Base-by-base conservation (phyloP, 2,797 vertebrate genomes). In the Arctocebus calabarensis region DNA sequence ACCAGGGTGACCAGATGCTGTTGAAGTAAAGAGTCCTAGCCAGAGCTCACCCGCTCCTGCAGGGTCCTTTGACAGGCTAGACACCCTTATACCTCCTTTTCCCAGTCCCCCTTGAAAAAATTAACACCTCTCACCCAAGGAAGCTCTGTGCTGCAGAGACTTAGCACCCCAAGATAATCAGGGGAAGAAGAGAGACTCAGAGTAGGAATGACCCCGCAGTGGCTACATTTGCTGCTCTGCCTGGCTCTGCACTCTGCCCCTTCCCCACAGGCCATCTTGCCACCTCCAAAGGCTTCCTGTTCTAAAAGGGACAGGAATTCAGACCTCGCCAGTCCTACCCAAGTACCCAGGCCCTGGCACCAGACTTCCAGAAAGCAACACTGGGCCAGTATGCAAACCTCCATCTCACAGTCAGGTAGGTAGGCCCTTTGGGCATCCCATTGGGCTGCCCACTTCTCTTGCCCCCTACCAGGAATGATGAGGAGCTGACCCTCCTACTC, bases 1-100 rank as follows among this genome's bases (percentile, higher is more conserved):
- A 22, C 0, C 5, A 23, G 40, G 5, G 17, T 64, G 55, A 55
- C 77, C 0, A 0, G 0, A 0, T 1, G 85, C 43, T 16, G 43
- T 8, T 6, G 57, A 81, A 22, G 34, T 23, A n/a, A 29, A 87
- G 64, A 79, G 86, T 70, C 3, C 0, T 0, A 48, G 61, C 34
- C 0, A 0, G 40, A 20, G 14, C 5, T 45, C 29, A 16, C 79
- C 34, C 22, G 25, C 66, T 43, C 43, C 66, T 34, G 8, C 4
- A 3, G 66, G 68, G 9, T n/a, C 64, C 37, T 71, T 34, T 29
- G 22, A 34, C 78, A 55, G 57, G 73, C 10, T 37, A 68, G 9
- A 74, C 32, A 78, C 14, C 22, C 19, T 37, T 23, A 19, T 12
- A 70, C 6, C 70, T 61, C 79, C 48, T 89, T n/a, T 66, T 27